phyloP scores from a whole-genome alignment of 2,797 vertebrate genomes.

The Typhlichthys eigenmanni region DNA sequence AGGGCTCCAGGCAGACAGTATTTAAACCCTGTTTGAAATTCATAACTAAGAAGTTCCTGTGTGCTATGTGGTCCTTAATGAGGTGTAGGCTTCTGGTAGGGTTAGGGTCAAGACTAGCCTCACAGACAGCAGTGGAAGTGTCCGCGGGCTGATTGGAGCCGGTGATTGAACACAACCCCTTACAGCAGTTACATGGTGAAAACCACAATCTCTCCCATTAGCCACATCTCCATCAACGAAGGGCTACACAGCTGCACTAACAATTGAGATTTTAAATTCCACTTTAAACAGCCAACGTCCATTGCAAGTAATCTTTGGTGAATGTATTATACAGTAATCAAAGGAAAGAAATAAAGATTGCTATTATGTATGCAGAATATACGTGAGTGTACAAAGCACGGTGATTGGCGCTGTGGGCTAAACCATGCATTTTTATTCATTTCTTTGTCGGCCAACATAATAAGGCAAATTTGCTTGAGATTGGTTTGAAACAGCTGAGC shows the following conservation, averaged over 20 bases:
- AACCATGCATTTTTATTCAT: conserved; percentile 6
- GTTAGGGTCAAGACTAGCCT: conserved; percentile 6
- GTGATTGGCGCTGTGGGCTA: conserved; percentile 11
- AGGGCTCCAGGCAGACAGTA: not conserved
- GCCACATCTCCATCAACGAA: conserved; percentile 57
- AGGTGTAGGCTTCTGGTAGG: conserved; percentile 16
- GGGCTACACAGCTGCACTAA: conserved; percentile 39
- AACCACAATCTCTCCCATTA: conserved; percentile 38
- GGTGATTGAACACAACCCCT: conserved; percentile 49
- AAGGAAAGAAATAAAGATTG: conserved; percentile 3
- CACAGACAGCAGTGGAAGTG: not conserved
- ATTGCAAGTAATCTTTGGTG: conserved; percentile 17
- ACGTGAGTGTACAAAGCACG: not conserved
- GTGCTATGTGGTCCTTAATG: conserved; percentile 8
- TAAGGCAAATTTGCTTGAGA: not conserved
- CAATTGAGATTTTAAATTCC: conserved; percentile 43
- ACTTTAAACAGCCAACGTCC: conserved; percentile 35
- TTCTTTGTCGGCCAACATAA: conserved; percentile 7
- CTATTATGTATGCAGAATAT: conserved; percentile 25
- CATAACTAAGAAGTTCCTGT: conserved; percentile 7
- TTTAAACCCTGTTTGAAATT: conserved; percentile 4
- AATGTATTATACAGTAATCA: conserved; percentile 15
- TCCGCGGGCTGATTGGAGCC: conserved; percentile 31
- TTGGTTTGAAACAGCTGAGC: conserved; percentile 8
- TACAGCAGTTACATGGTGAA: conserved; percentile 20